Evolutionary conservation across 2,113 vertebrate genomes (phyloP).

Genomic region (Mirza zaza): DNA sequence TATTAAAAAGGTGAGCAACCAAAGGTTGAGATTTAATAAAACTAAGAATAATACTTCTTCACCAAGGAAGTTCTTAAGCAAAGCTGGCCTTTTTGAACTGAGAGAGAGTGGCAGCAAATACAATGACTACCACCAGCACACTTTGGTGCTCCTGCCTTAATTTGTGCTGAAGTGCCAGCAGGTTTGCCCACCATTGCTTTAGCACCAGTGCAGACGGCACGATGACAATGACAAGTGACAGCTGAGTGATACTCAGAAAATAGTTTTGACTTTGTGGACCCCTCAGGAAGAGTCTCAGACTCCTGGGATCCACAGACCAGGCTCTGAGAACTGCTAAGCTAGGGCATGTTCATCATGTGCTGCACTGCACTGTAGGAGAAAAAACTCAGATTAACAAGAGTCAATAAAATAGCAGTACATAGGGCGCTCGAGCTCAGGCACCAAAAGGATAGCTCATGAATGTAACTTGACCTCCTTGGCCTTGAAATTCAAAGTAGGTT

Average conservation of each 20-base stretch:
- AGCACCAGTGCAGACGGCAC: neutral
- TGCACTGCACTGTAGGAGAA: accelerated
- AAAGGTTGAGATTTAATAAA: neutral
- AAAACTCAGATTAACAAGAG: neutral
- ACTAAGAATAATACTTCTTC: neutral
- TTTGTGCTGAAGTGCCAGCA: accelerated
- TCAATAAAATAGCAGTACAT: neutral
- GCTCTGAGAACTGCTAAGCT: neutral
- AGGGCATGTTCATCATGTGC: neutral
- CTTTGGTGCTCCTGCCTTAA: neutral
- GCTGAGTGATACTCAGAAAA: neutral
- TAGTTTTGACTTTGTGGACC: neutral
- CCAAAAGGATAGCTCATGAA: neutral
- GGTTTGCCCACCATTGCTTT: neutral
- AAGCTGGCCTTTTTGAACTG: neutral
- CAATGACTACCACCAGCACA: accelerated
- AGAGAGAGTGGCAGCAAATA: neutral
- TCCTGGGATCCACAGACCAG: neutral
- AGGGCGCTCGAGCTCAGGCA: neutral
- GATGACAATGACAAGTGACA: accelerated
- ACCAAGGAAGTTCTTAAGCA: neutral
- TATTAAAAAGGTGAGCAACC: neutral
- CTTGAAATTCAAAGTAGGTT: neutral
- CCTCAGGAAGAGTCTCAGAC: neutral
- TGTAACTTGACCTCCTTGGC: neutral